phyloP scores from a whole-genome alignment of 1,140 invertebrate species.

The Pachyrhynchus sulphureomaculatus region DNA sequence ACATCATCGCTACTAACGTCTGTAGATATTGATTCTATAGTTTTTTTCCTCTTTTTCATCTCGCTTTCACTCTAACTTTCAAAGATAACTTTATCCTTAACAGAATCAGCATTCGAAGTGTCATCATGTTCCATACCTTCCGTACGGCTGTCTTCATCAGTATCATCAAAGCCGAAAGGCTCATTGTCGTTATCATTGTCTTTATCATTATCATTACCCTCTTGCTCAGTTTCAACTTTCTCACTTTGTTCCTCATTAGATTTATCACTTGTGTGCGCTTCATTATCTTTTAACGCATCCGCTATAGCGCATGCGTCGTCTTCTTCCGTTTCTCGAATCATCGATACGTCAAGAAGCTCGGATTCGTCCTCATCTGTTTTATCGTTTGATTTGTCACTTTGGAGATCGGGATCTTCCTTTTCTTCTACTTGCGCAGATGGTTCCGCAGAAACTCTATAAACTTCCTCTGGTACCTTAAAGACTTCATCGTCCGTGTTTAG shows the following conservation, averaged over 20 bases:
- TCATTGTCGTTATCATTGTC: conserved; percentile 15
- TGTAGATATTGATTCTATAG: too few species aligned
- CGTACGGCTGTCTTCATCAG: conserved; percentile 11
- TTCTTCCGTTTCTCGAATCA: conserved; percentile 39
- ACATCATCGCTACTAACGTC: conserved; percentile 3
- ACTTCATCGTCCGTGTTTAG: neutral
- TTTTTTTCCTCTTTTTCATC: too few species aligned
- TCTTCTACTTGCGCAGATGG: neutral
- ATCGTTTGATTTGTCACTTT: conserved; percentile 20
- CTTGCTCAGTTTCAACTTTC: conserved; percentile 7
- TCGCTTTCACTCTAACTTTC: neutral
- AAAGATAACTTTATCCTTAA: neutral
- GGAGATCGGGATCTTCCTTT: neutral
- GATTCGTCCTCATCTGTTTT: conserved; percentile 27
- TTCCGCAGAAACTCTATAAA: neutral
- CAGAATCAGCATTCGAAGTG: neutral
- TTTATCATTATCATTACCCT: conserved; percentile 11
- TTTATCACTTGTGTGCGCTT: conserved; percentile 18
- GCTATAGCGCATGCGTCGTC: conserved; percentile 37
- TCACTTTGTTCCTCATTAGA: conserved; percentile 30
- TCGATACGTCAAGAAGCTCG: conserved; percentile 40
- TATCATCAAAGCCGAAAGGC: conserved; percentile 11
- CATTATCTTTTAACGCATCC: conserved; percentile 14
- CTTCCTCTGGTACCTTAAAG: conserved; percentile 9
- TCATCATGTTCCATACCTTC: conserved; percentile 18